phyloP scores from a whole-genome alignment of 1,140 invertebrate genomes.

The Drosophila bipectinata region DNA sequence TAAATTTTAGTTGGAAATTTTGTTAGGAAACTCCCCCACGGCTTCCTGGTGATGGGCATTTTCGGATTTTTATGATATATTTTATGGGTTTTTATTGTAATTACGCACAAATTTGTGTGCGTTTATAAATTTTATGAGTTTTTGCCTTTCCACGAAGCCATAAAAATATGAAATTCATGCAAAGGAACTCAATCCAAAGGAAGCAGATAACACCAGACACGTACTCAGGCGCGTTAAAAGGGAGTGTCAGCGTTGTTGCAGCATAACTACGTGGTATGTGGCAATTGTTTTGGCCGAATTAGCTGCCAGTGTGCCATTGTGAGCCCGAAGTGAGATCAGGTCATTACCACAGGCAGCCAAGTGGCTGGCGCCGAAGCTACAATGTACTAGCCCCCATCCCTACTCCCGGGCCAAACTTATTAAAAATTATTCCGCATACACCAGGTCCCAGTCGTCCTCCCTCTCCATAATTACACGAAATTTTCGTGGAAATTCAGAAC shows the following conservation, averaged over 20 bases:
- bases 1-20: constrained; percentile 65
- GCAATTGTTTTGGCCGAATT: constrained; percentile 29
- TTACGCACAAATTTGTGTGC: constrained; percentile 75
- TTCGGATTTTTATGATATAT: constrained; percentile 65
- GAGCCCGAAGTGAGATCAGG: constrained; percentile 18
- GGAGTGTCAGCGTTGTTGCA: constrained; percentile 43
- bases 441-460: constrained; percentile 18
- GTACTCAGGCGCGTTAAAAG: constrained; percentile 25
- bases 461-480: constrained; percentile 67
- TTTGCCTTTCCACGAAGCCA: constrained; percentile 66
- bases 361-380: constrained; percentile 54
- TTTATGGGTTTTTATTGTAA: constrained; percentile 81
- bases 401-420: constrained; percentile 16
- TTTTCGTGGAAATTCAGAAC: constrained; percentile 78
- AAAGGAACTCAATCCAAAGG: constrained; percentile 28
- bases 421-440: constrained; percentile 58
- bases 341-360: constrained; percentile 44
- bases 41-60: constrained; percentile 52
- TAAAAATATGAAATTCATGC: constrained; percentile 72
- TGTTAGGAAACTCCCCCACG: constrained; percentile 39
- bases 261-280: constrained; percentile 3
- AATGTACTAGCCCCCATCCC: neutral
- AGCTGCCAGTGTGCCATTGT: constrained; percentile 24
- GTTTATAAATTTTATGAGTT: constrained; percentile 58
- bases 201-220: constrained; percentile 44